phyloP scores from a whole-genome alignment of 2,113 vertebrate genomes.

The Dasyurus viverrinus region DNA sequence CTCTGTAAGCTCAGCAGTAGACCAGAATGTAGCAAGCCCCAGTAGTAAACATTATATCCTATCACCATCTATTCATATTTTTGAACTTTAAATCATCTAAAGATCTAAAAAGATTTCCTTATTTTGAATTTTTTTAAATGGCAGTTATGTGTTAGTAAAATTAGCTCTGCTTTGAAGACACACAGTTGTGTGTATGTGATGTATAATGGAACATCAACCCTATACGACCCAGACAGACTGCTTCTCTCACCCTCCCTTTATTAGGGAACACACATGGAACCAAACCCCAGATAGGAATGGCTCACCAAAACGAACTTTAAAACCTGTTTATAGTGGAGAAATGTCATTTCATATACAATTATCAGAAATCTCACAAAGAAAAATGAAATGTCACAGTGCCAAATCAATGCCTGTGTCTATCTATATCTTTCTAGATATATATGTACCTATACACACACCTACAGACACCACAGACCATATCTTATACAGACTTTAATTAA shows the following conservation, averaged over 20 bases:
- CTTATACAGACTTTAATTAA: not conserved
- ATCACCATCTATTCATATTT: not conserved
- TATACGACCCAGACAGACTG: not conserved
- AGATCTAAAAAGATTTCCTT: not conserved
- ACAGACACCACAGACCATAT: not conserved
- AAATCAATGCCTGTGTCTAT: not conserved
- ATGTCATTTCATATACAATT: constrained; percentile 42
- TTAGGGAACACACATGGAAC: not conserved
- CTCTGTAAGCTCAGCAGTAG: not conserved
- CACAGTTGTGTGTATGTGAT: not conserved
- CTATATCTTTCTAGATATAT: not conserved
- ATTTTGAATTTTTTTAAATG: not conserved
- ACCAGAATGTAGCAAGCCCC: not conserved
- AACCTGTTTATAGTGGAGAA: constrained; percentile 33
- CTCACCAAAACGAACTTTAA: constrained; percentile 67
- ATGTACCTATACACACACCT: not conserved
- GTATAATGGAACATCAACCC: not conserved
- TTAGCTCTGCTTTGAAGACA: not conserved
- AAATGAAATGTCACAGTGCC: constrained; percentile 59
- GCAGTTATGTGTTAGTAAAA: not conserved
- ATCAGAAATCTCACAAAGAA: constrained; percentile 50
- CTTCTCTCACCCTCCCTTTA: not conserved
- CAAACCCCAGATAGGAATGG: constrained; percentile 4
- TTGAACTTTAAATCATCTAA: not conserved
- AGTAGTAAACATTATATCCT: not conserved